Base-by-base conservation (phyloP, 2,113 vertebrate species). In the Coreoperca whiteheadi region DNA sequence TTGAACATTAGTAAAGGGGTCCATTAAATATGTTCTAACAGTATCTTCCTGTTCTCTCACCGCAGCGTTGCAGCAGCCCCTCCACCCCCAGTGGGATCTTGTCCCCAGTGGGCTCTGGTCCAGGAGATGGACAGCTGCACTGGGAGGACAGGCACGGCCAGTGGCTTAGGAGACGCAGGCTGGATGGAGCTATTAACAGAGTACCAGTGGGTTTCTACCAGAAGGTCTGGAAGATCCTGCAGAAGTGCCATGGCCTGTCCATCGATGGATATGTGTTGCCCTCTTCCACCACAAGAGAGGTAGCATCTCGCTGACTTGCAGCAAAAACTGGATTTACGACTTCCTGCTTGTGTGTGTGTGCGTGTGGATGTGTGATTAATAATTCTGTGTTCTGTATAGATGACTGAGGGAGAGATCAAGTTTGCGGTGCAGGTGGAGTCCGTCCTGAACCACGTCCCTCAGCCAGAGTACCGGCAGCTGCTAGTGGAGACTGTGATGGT, bases 161-260 rank as follows among this genome's bases (percentile, higher is more conserved):
- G 92, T 99, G 98, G 98, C 93, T 99, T 51, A 96, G 98, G 85
- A 94, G 98, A n/a, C 96, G 98, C 20, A 91, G 98, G 65, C 94
- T 99, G 14, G 98, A 99, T 4, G 98, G 98, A 6, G 98, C 98
- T 4, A 99, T 99, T 81, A 99, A 99, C 94, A 95, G 98, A 81
- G 98, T 99, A n/a, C 98, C 98, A 0, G 92, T 98, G 88, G 98
- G 98, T 9, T 99, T 99, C 92, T 99, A 99, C 91, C 97, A 98
- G 91, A 99, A 97, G 86, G 98, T 99, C 46, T 99, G 98, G 98
- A 98, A 96, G 81, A 97, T 99, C 89, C 96, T 99, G 69, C 98
- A 98, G 92, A 99, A 99, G 96, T 99, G 98, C 86, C 98, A 99
- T 0, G 98, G 98, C 39, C 96, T 99, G 57, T 99, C 98, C 77